Conservation (phyloP, 1,140 invertebrate species). For the Aphelenchoides avenae region DNA sequence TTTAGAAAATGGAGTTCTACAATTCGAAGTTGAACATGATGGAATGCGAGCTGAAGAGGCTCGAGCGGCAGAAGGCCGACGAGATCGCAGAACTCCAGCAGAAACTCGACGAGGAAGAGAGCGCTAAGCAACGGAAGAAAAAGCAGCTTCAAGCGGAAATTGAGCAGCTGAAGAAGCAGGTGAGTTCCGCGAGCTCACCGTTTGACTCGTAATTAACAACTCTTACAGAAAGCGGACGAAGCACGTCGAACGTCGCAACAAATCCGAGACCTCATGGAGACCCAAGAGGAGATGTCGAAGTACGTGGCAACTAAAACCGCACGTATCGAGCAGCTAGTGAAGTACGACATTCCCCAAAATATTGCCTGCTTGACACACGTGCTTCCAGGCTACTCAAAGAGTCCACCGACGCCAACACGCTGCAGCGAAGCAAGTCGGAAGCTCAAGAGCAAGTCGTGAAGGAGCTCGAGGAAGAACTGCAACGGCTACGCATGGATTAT, state of each 20-base stretch:
- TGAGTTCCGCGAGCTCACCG: constrained; percentile 10
- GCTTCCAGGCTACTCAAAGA: no score
- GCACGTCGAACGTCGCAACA: constrained; percentile 1
- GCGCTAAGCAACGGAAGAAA: constrained; percentile 43
- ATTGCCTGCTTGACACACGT: no score
- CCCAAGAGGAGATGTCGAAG: constrained; percentile 6
- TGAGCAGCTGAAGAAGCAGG: constrained; percentile 35
- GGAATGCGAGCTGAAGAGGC: constrained; percentile 31
- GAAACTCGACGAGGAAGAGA: constrained; percentile 27
- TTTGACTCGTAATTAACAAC: constrained; percentile 5
- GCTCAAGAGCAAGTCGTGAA: no score
- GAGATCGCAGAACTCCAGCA: constrained; percentile 26
- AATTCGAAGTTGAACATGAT: constrained; percentile 41
- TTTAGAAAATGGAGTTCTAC: constrained; percentile 24
- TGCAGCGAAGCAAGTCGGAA: no score
- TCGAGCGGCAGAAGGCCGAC: constrained; percentile 25
- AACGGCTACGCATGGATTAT: no score
- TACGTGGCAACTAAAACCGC: constrained; percentile 16
- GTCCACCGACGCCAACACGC: no score
- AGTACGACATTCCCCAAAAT: no score
- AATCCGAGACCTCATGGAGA: neutral
- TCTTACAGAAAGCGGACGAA: constrained; percentile 23
- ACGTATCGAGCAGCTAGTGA: neutral
- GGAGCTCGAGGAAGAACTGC: constrained; percentile 14
- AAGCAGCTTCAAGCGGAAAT: constrained; percentile 47